phyloP scores from a whole-genome alignment of 2,888 invertebrate genomes.

The Platerodrilus igneus region DNA sequence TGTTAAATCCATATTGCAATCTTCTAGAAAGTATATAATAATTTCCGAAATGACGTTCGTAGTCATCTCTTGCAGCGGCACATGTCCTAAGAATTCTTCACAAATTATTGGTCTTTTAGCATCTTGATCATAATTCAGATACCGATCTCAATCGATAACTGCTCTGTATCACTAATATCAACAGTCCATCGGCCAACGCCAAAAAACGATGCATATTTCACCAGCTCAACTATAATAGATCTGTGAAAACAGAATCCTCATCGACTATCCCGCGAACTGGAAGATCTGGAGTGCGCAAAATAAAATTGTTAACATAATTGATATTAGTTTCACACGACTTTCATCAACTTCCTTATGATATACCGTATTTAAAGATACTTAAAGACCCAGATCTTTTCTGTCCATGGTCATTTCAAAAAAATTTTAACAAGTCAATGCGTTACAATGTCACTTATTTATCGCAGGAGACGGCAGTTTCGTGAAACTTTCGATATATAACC shows the following conservation, averaged over 20 bases:
- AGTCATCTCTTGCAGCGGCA: too few species aligned
- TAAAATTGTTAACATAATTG: conserved; percentile 27
- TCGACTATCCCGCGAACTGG: conserved; percentile 27
- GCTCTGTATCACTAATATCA: conserved; percentile 33
- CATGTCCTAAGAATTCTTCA: too few species aligned
- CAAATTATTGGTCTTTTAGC: too few species aligned
- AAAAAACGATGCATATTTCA: conserved; percentile 26
- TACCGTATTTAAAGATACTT: too few species aligned
- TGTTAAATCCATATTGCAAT: too few species aligned
- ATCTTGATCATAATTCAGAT: conserved; percentile 28
- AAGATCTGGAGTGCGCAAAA: conserved; percentile 32
- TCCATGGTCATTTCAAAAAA: not conserved
- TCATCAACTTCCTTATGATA: too few species aligned
- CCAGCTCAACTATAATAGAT: conserved; percentile 25
- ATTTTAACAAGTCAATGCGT: not conserved
- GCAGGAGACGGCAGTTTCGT: too few species aligned
- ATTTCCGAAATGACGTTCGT: too few species aligned
- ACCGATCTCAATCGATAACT: conserved; percentile 31
- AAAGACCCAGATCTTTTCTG: conserved; percentile 15
- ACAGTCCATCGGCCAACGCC: conserved; percentile 30
- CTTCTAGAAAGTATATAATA: too few species aligned
- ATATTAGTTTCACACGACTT: too few species aligned
- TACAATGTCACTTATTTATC: not conserved
- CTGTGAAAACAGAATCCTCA: conserved; percentile 23
- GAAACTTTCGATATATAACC: too few species aligned